Conservation (phyloP, 2,113 vertebrate species). For the Cyprinus carpio region DNA sequence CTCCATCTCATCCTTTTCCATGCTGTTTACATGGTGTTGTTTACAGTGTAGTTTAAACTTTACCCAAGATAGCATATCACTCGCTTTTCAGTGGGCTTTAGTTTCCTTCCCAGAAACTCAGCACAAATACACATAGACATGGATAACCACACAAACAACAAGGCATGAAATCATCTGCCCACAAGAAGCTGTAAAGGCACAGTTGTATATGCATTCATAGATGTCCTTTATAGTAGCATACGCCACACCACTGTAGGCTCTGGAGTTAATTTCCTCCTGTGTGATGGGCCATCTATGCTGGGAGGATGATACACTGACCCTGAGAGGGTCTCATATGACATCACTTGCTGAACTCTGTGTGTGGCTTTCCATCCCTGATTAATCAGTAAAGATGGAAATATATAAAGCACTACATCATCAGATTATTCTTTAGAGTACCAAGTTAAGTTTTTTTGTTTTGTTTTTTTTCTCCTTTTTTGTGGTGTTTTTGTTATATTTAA, state of each 20-base stretch:
- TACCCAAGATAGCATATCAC: constrained; percentile 67
- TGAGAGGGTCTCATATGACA: too few relatives aligned
- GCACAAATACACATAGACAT: constrained; percentile 14
- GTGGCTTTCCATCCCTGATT: too few relatives aligned
- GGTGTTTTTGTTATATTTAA: too few relatives aligned
- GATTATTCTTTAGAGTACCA: too few relatives aligned
- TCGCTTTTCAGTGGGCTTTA: constrained; percentile 42
- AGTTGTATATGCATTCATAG: too few relatives aligned
- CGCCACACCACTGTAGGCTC: neutral
- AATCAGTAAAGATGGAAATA: too few relatives aligned
- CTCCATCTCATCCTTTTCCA: neutral
- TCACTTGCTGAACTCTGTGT: too few relatives aligned
- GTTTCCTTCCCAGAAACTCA: constrained; percentile 57
- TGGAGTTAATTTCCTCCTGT: constrained; percentile 13
- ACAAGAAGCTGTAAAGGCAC: neutral
- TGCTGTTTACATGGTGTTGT: constrained; percentile 45
- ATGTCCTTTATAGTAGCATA: neutral
- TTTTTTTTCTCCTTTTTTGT: too few relatives aligned
- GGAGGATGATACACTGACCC: constrained; percentile 23
- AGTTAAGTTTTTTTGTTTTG: too few relatives aligned
- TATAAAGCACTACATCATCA: too few relatives aligned
- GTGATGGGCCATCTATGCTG: constrained; percentile 38
- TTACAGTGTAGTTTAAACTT: constrained; percentile 54
- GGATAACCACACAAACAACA: neutral
- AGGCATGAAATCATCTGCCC: neutral